These are phyloP conservation scores for Heterocephalus glaber DNA, from an alignment of 2,113 vertebrate genomes.

Conservation along the genomic window DNA sequence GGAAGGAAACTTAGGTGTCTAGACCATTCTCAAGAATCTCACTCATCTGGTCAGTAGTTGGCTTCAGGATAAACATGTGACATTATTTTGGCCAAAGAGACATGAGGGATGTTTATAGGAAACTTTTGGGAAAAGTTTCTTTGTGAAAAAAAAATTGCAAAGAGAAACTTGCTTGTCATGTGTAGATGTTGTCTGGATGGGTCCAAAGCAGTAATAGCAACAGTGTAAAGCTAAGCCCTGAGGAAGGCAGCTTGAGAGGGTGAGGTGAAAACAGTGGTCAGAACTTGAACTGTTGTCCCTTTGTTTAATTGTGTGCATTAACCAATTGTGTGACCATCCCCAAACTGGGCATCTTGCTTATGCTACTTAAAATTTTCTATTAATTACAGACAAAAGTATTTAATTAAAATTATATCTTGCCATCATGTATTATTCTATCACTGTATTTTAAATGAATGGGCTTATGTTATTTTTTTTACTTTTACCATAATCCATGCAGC, in stretches of 20 bases:
- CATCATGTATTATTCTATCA: background rate
- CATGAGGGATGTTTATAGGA: background rate
- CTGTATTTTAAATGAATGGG: background rate
- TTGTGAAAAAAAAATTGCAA: background rate
- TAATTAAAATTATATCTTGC: background rate
- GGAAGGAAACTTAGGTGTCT: background rate
- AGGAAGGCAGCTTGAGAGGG: background rate
- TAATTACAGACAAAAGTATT: background rate
- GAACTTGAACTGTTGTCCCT: no score
- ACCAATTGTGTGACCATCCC: no score
- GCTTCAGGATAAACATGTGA: background rate
- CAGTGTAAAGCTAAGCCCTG: background rate
- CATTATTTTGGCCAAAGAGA: constrained; percentile 37
- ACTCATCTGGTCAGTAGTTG: background rate
- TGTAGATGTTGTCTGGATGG: background rate
- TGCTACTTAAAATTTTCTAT: background rate
- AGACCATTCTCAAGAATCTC: background rate
- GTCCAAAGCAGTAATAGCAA: background rate
- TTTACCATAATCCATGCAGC: background rate
- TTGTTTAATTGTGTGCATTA: background rate
- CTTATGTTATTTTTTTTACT: background rate
- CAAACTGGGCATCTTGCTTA: background rate
- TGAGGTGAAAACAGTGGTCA: background rate
- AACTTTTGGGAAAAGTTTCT: background rate
- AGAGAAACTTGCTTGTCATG: background rate